A percentile compares a stretch with the other conserved stretches of the same genome.
phyloP scores from a whole-genome alignment of 2,888 invertebrate genomes.

The Taphrorychus bicolor region DNA sequence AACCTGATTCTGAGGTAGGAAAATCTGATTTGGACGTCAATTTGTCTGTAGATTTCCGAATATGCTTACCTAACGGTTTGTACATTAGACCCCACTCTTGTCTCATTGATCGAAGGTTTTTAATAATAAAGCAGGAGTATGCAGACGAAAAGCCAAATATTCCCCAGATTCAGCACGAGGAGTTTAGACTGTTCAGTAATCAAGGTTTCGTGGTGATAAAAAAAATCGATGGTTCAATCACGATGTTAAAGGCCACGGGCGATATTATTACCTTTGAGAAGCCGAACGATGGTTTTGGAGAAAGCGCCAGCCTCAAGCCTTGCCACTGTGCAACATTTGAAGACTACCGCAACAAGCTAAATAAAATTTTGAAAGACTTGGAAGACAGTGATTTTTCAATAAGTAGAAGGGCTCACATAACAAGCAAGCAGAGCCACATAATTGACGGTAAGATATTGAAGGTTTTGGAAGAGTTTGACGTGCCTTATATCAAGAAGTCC shows the following conservation, averaged over 20 bases:
- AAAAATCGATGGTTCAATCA: constrained; percentile 47
- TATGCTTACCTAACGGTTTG: constrained; percentile 49
- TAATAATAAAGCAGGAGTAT: constrained; percentile 48
- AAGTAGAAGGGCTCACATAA: constrained; percentile 43
- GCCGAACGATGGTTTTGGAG: constrained; percentile 29
- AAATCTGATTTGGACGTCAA: not conserved
- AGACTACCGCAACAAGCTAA: constrained; percentile 44
- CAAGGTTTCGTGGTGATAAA: constrained; percentile 48
- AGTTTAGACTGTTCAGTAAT: constrained; percentile 48
- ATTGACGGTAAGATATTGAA: constrained; percentile 36
- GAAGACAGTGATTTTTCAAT: constrained; percentile 17
- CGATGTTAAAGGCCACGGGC: constrained; percentile 47
- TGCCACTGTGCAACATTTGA: constrained; percentile 42
- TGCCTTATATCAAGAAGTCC: constrained; percentile 46
- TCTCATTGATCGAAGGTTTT: constrained; percentile 31
- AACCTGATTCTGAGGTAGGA: not conserved
- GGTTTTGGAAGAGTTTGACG: constrained; percentile 39
- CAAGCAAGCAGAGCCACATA: constrained; percentile 42
- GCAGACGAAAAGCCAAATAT: constrained; percentile 30
- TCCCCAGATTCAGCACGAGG: constrained; percentile 41
- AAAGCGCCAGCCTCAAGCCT: constrained; percentile 29
- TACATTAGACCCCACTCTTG: constrained; percentile 44
- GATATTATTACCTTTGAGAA: constrained; percentile 47
- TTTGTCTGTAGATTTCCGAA: constrained; percentile 42
- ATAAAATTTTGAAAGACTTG: constrained; percentile 35